Evolutionary conservation across 1,140 invertebrate genomes (phyloP), one percentile per base, ranked within the genome.

Genomic region (Wasmannia auropunctata): DNA sequence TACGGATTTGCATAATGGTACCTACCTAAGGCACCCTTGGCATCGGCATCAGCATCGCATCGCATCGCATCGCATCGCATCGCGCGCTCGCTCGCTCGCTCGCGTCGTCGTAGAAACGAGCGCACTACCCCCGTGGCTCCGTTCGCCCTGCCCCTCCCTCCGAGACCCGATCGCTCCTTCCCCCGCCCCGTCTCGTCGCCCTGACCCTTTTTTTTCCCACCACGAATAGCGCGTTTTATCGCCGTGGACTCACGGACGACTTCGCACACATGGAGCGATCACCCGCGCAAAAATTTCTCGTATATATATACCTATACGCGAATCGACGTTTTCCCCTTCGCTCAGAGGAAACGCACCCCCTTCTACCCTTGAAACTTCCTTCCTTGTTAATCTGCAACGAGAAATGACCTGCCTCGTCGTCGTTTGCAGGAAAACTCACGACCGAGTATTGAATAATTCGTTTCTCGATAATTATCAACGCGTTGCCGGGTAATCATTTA

Each of bases 1-100:
- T 94, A 93, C 92, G 90, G 87, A 95, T 95, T 95, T 94, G 93
- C 94, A 95, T 95, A 95, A 95, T 95, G 91, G 93, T 92, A 93
- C 91, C 92, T 92, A 92, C 93, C 93, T 92, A 91, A 86, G 79
- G 85, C 90, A 74, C 88, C 90, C 91, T 90, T 34, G 51, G 67
- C 79, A 63, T 77, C 25, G n/a, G 79, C 79, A 80, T 80, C 76
- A n/a, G 40, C 58, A 51, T 90, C 88, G 11, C 86, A 46, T 43
- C 85, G 81, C 79, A 46, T 31, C 74, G 63, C 79, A 46, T 89
- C 87, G 69, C 85, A 40, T 54, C 75, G 43, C 43, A 46, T 46
- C 43, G 43, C 43, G 14, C 40, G 81, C 77, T 90, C 87, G 14
- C 85, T 46, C 84, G 81, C 80, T 37, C 75, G 67, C 80, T 90